Base-by-base conservation (phyloP, 1,140 invertebrate genomes). In the Zaprionus ghesquierei region DNA sequence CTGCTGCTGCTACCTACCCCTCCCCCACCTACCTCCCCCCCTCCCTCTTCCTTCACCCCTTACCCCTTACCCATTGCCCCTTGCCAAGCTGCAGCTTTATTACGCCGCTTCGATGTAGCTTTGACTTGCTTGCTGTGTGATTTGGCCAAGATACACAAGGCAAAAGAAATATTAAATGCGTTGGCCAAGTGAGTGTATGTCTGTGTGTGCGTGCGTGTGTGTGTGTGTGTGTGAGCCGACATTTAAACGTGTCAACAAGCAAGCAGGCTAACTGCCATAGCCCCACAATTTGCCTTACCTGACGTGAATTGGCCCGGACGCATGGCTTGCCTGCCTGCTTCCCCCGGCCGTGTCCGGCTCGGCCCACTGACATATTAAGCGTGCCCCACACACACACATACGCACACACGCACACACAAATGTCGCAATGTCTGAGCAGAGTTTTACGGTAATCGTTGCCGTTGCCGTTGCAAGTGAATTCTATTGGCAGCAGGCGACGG, bases 211-310 rank as follows among this genome's bases (percentile, higher is more conserved):
- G 41, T 49, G 54, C 33, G 15, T 49, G 20, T 22, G 46, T 22
- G 29, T 54, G 23, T 61, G 38, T 53, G 44, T 78, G 55, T 81
- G 75, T 79, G 75, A 87, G 68, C 61, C 69, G 64, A 62, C 78
- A 81, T 76, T 84, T 82, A 87, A 86, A 86, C 82, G 81, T 86
- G 82, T 86, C 82, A 86, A 89, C 82, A 85, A 87, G 68, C 81
- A 89, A 73, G 72, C 72, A 79, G 77, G 75, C 66, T 77, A 81
- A 80, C 73, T 85, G 65, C 53, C 27, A 29, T 77, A 81, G 75
- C 27, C 29, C 53, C 23, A 58, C 61, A 54, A 54, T 35, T 33
- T 41, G 10, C 10, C 69, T 50, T 15, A 61, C 64, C 70, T 69
- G 64, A 12, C 38, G 63, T 77, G 59, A 72, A 85, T 65, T 62